Conservation (phyloP, 1,140 invertebrate species). For the Thalassaphorura encarpata region DNA sequence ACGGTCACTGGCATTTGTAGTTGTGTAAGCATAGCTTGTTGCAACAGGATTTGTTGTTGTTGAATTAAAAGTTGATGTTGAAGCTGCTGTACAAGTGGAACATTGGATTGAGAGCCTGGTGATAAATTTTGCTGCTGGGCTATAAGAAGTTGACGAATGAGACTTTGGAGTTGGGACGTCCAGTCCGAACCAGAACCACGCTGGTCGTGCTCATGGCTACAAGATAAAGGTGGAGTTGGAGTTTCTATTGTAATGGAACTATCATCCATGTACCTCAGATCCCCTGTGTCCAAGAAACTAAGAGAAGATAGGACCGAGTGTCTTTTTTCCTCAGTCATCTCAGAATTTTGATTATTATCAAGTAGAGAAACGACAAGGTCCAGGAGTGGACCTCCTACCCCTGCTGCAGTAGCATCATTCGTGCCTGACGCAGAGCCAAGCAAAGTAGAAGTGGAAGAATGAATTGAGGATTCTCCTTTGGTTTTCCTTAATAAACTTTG, state of each 20-base stretch:
- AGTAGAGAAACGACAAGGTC: conserved; percentile 37
- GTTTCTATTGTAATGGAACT: conserved; percentile 61
- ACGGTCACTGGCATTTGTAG: conserved; percentile 34
- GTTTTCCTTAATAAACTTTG: not conserved
- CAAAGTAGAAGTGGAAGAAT: conserved; percentile 32
- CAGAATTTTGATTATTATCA: conserved; percentile 37
- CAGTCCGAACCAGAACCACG: conserved; percentile 4
- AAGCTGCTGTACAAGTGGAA: conserved; percentile 36
- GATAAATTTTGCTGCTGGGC: conserved; percentile 30
- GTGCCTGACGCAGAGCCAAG: not conserved
- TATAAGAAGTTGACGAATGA: conserved; percentile 30
- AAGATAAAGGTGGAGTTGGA: conserved; percentile 30
- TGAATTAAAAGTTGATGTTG: conserved; percentile 32
- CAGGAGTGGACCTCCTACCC: conserved; percentile 19
- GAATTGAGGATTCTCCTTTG: conserved; percentile 10
- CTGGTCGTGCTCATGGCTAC: conserved; percentile 7
- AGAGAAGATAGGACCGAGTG: conserved; percentile 56
- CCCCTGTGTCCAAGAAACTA: conserved; percentile 57
- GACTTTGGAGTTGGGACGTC: conserved; percentile 28
- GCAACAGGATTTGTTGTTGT: conserved; percentile 41
- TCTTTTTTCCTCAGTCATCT: conserved; percentile 43
- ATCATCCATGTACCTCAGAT: conserved; percentile 79
- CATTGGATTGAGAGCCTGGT: conserved; percentile 23
- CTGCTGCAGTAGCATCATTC: too few relatives aligned
- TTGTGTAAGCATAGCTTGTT: conserved; percentile 41